Conservation (phyloP, 2,113 vertebrate genomes). For the Pantherophis guttatus region DNA sequence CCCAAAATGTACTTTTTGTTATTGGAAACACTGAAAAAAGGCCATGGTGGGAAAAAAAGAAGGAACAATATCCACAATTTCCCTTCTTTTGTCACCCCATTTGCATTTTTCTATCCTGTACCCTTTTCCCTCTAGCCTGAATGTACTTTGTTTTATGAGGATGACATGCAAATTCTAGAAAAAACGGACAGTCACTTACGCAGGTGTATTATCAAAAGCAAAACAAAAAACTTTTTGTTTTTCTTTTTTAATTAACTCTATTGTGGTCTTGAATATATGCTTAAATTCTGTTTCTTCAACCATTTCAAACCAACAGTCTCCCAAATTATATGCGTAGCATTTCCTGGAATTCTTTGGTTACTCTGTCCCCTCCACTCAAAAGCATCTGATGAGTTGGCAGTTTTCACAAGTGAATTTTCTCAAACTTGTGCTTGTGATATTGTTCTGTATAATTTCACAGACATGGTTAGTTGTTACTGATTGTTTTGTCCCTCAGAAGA, state of each 20-base stretch:
- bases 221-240: not conserved
- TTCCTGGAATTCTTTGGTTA: not conserved
- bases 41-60: not conserved
- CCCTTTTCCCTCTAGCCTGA: not conserved
- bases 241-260: not conserved
- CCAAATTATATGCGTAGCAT: not conserved
- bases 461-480: not conserved
- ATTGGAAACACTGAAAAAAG: not conserved
- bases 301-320: not conserved
- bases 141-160: not conserved
- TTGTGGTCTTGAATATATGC: not conserved
- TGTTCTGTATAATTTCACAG: not conserved
- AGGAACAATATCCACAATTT: not conserved
- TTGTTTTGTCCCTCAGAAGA: not conserved
- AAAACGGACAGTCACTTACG: not conserved
- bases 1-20: not conserved
- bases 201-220: not conserved
- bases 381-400: not conserved
- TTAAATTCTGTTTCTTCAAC: not conserved
- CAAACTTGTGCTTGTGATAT: not conserved
- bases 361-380: not conserved
- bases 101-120: not conserved
- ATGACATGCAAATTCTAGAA: not conserved
- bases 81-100: not conserved
- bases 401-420: not conserved